A percentile compares a stretch with the other conserved stretches of the same genome.
Evolutionary conservation across 2,797 vertebrate genomes (phyloP).

Genomic region (Gambelia wislizenii): DNA sequence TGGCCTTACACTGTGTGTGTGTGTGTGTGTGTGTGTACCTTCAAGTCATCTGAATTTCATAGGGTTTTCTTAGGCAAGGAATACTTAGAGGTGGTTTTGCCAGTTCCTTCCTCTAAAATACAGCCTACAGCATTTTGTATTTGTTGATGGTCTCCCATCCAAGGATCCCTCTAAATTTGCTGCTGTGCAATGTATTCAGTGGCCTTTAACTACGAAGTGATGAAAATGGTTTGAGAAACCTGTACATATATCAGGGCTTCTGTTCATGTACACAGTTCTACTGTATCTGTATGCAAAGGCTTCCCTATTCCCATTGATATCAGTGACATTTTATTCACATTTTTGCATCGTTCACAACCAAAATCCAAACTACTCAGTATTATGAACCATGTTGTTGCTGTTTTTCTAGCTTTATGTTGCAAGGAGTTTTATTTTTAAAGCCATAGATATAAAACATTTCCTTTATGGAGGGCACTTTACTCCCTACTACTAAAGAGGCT

Average conservation of each 20-base stretch:
- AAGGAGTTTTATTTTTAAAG: neutral
- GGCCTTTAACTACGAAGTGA: neutral
- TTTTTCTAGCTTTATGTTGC: neutral
- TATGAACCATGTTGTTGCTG: too few species aligned
- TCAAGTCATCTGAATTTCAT: too few species aligned
- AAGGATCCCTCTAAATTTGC: neutral
- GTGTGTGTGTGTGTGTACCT: too few species aligned
- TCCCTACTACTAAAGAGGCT: neutral
- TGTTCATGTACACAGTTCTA: neutral
- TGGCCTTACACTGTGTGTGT: neutral
- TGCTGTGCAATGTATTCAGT: neutral
- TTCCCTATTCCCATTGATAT: neutral
- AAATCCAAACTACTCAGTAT: neutral
- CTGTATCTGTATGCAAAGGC: neutral
- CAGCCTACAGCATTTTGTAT: too few species aligned
- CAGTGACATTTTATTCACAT: neutral
- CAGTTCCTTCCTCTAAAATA: too few species aligned
- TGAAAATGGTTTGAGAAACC: neutral
- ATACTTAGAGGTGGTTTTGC: too few species aligned
- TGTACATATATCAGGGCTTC: neutral
- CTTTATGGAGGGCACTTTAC: neutral
- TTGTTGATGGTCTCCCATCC: too few species aligned
- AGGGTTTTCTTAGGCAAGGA: too few species aligned
- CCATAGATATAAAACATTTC: neutral
- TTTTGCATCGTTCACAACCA: neutral